A percentile compares a stretch with the other conserved stretches of the same genome.
Conservation (phyloP, 1,140 invertebrate genomes). For the Drosophila sucinea region DNA sequence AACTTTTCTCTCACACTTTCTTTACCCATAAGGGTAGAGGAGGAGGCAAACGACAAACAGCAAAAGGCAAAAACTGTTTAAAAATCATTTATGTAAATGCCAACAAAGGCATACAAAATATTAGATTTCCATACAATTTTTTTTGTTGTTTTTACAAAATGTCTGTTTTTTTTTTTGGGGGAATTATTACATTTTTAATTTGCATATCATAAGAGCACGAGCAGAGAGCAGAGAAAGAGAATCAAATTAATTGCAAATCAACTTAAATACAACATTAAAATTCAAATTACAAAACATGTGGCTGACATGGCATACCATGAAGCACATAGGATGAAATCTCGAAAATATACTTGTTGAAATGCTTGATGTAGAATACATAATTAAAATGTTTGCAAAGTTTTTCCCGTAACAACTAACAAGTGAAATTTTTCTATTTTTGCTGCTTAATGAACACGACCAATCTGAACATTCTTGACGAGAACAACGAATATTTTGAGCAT, state of each 20-base stretch:
- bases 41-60: neutral
- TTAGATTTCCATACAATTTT: slow-evolving; percentile 37
- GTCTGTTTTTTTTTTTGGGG: slow-evolving; percentile 20
- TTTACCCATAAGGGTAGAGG: slow-evolving; percentile 13
- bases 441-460: no score
- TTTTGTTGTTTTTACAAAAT: neutral
- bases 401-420: no score
- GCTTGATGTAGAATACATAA: neutral
- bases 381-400: neutral
- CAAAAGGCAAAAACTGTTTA: slow-evolving; percentile 28
- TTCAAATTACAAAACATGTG: slow-evolving; percentile 50
- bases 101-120: slow-evolving; percentile 16
- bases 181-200: slow-evolving; percentile 41
- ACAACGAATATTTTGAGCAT: no score
- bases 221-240: neutral
- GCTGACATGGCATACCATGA: neutral
- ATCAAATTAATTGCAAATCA: slow-evolving; percentile 55
- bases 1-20: slow-evolving; percentile 23
- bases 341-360: neutral
- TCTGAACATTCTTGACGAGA: no score
- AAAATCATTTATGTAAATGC: slow-evolving; percentile 63
- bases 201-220: slow-evolving; percentile 53
- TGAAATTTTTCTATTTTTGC: no score
- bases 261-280: slow-evolving; percentile 48
- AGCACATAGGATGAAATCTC: neutral